These are phyloP conservation scores for Eupithecia inturbata DNA, from an alignment of 2,888 invertebrate species.

Conservation along the genomic window DNA sequence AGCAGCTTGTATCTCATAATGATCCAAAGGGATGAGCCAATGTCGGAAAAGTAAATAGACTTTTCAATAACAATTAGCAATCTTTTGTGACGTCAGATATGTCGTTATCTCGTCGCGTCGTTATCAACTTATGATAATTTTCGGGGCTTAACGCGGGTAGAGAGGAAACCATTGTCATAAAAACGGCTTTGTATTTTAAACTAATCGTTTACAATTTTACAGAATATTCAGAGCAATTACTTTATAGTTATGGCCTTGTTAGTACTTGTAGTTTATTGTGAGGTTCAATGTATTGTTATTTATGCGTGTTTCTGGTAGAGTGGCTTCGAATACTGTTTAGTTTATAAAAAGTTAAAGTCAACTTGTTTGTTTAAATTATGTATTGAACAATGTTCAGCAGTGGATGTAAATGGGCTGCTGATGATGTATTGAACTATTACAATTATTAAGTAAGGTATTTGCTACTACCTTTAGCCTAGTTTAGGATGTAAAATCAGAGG, in stretches of 20 bases:
- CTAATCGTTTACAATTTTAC: conserved; percentile 6
- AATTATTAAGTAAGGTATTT: neutral
- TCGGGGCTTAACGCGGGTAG: conserved; percentile 22
- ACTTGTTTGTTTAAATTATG: neutral
- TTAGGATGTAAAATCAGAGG: neutral
- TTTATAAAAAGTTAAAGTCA: neutral
- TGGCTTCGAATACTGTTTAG: neutral
- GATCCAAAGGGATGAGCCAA: neutral
- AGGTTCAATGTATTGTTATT: conserved; percentile 25
- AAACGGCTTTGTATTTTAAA: conserved; percentile 10
- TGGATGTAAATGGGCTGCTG: too few relatives aligned
- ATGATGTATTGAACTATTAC: neutral
- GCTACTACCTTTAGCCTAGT: neutral
- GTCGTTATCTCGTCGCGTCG: conserved; percentile 14
- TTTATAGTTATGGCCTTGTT: conserved; percentile 26
- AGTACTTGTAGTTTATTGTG: conserved; percentile 21
- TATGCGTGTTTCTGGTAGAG: conserved; percentile 8
- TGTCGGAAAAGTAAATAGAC: neutral
- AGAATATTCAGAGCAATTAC: conserved; percentile 19
- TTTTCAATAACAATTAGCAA: conserved; percentile 7
- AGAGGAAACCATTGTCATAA: conserved; percentile 21
- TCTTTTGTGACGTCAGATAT: conserved; percentile 1
- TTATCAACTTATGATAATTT: conserved; percentile 31
- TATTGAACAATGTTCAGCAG: too few relatives aligned
- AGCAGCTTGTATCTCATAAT: too few relatives aligned